Base-by-base conservation (phyloP, 92 coral and sea anemone genomes). In the Zoanthus sansibaricus region DNA sequence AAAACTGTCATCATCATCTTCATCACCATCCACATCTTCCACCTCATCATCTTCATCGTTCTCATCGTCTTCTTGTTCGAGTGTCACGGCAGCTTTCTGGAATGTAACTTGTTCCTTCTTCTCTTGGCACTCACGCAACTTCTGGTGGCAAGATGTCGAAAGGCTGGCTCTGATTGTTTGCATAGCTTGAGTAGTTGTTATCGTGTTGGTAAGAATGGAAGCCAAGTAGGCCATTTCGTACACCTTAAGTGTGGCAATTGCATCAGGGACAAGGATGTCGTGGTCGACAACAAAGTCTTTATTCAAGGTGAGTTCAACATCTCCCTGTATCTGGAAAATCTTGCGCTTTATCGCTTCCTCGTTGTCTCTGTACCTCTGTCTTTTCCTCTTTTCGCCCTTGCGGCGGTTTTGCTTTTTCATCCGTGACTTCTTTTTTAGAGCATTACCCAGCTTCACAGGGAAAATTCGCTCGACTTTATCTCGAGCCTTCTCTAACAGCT, bases 401-500 rank as follows among this genome's bases (percentile, higher is more conserved):
- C 62, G 88, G 89, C 93, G 90, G 82, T 86, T 90, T 75, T 90
- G 93, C 83, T 86, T 86, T 76, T 78, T 73, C 90, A 90, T 86
- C 62, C 85, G 90, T 68, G 90, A 90, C 88, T 86, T 86, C 72
- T 90, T 70, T 90, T 80, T 90, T 48, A 87, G 82, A 52, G 86
- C 86, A 71, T 90, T 87, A 33, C 83, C 82, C 77, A 54, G 90
- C 78, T 83, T 87, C 91, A 82, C 47, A 74, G 91, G 88, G 73
- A 91, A 87, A 91, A 87, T 87, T 62, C 85, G 82, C 67, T 77
- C 86, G 31, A 87, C 86, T 91, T 83, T 87, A 49, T 90, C 83
- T 87, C 72, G 93, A 79, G 86, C 93, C 87, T 79, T 90, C 66
- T 90, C 93, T 78, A 91, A 83, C 93, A 87, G 88, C 89, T 87